Conservation (phyloP, 2,113 vertebrate species). For the Dromiciops gliroides region DNA sequence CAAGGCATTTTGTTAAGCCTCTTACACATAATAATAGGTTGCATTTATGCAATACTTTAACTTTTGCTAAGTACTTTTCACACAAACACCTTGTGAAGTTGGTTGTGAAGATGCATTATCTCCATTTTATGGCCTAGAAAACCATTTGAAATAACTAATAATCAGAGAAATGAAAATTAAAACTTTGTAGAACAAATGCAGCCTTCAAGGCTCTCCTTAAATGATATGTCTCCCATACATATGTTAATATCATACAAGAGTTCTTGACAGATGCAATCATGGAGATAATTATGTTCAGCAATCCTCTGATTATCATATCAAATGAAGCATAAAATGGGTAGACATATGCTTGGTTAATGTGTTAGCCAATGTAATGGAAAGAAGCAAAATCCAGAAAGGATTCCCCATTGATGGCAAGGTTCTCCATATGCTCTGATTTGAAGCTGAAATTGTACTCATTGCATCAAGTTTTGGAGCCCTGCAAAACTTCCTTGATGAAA, state of each 20-base stretch:
- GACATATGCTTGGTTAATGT: background rate
- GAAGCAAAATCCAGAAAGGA: background rate
- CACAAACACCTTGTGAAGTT: background rate
- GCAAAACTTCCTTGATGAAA: background rate
- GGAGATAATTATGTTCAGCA: background rate
- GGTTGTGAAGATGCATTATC: background rate
- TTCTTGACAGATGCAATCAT: background rate
- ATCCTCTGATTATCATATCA: constrained; percentile 3
- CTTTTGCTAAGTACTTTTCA: background rate
- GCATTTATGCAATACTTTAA: background rate
- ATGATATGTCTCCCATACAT: background rate
- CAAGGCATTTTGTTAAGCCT: constrained; percentile 13
- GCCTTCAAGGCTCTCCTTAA: background rate
- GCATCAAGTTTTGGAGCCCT: background rate
- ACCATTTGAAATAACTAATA: background rate
- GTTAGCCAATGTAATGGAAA: background rate
- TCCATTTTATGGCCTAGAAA: background rate
- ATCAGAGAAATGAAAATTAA: background rate
- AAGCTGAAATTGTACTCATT: background rate
- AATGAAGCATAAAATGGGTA: constrained; percentile 1
- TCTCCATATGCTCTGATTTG: background rate
- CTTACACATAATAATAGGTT: background rate
- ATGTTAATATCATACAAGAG: background rate
- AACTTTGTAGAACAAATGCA: background rate
- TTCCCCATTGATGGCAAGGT: background rate